phyloP scores from a whole-genome alignment of 1,140 invertebrate genomes.

The Cydia fagiglandana region DNA sequence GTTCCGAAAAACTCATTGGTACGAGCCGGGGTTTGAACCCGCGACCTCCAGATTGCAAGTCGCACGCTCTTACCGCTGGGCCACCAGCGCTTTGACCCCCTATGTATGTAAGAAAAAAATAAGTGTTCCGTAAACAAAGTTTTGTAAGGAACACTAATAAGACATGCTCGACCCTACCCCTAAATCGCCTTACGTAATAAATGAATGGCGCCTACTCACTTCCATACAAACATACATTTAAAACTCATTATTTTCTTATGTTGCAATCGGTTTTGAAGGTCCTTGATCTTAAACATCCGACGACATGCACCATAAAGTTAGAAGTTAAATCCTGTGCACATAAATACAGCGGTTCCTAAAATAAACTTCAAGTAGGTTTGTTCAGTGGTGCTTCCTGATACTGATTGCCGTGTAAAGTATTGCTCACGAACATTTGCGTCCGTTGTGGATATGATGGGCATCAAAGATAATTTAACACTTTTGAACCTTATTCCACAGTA shows the following conservation, averaged over 20 bases:
- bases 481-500: background rate
- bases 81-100: too few species aligned
- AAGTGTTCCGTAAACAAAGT: too few species aligned
- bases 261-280: background rate
- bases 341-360: conserved; percentile 17
- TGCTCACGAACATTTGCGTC: conserved; percentile 47
- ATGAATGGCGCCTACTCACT: too few species aligned
- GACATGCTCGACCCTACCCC: too few species aligned
- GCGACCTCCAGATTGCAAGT: too few species aligned
- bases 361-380: conserved; percentile 20
- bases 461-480: background rate
- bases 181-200: too few species aligned
- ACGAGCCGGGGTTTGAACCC: too few species aligned
- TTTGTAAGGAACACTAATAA: too few species aligned
- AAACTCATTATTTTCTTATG: background rate
- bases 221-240: background rate
- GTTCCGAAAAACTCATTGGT: too few species aligned
- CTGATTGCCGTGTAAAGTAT: conserved; percentile 29
- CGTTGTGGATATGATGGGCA: background rate
- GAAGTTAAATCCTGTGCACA: background rate
- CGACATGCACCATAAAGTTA: background rate
- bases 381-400: conserved; percentile 20
- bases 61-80: too few species aligned
- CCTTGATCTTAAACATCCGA: conserved; percentile 32
- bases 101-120: too few species aligned